Evolutionary conservation across 2,888 invertebrate species (phyloP), one percentile per base, ranked within the genome.

Genomic region (Mythimna impura): DNA sequence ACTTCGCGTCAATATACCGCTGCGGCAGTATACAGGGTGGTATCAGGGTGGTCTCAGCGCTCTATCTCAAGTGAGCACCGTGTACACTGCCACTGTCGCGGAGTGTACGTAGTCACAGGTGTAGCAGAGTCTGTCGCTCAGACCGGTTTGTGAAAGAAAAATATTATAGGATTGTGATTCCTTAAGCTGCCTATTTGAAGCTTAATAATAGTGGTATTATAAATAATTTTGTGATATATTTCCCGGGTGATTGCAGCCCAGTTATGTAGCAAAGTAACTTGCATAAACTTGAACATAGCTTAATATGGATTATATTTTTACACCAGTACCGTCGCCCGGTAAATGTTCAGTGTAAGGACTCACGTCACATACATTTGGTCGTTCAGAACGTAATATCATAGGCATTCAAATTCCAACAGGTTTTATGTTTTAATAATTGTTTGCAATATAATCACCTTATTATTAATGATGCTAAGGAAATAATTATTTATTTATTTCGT

Each of bases 161-260:
- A 76, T 82, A 72, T 68, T 85, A 87, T 87, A 86, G 86, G 81
- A 88, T 87, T 89, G 88, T 90, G 89, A 90, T 90, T 87, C 82
- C 77, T 85, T 85, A 82, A 85, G 90, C 88, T 90, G 88, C 87
- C 88, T 89, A 87, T 86, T n/a, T 87, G 80, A 88, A 87, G 86
- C 88, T 80, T 87, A 87, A 73, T 83, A 76, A 76, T 84, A 85
- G 83, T 77, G 74, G 81, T 81, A 81, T 74, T 84, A 80, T 75
- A 73, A 76, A 75, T 77, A 68, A 74, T 79, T 72, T 70, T 78
- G 81, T 80, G 80, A 82, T 74, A 73, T 69, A 77, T 78, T 75
- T 66, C 55, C 76, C 74, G 74, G 74, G 76, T 71, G 72, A 76
- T 64, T 52, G 70, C 71, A 62, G 40, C 73, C 22, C 50, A 52